A percentile compares a stretch with the other conserved stretches of the same genome.
Conservation (phyloP, 2,888 invertebrate species). For the Campoplex nolae region DNA sequence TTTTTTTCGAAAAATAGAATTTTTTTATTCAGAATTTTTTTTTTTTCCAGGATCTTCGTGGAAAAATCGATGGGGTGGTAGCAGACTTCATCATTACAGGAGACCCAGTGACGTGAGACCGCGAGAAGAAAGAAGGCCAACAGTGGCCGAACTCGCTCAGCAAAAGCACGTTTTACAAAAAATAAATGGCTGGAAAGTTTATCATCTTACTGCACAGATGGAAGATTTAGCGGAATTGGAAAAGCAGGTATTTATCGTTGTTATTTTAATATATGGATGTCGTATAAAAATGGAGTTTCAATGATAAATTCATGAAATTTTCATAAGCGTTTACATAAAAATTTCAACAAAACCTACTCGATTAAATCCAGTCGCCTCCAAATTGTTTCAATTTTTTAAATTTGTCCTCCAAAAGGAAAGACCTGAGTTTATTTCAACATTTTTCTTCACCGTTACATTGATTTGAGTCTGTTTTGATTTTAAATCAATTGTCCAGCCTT, state of each 20-base stretch:
- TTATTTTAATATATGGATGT: conserved; percentile 12
- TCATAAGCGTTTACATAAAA: not conserved
- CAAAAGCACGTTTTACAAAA: conserved; percentile 94
- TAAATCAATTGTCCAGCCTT: not conserved
- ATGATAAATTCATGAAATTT: not conserved
- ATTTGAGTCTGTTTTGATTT: not conserved
- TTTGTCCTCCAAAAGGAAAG: no score
- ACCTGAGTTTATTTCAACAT: no score
- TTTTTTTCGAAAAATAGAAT: not conserved
- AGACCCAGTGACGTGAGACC: conserved; percentile 92
- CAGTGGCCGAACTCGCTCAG: conserved; percentile 95
- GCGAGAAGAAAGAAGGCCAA: conserved; percentile 93
- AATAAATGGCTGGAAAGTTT: conserved; percentile 97
- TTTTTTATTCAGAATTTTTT: not conserved
- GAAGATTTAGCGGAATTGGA: conserved; percentile 90
- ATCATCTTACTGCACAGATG: conserved; percentile 96
- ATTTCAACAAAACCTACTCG: not conserved
- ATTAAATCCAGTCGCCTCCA: no score
- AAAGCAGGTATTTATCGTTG: conserved; percentile 77
- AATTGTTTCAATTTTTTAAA: no score
- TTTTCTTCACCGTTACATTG: not conserved
- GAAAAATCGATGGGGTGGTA: conserved; percentile 79
- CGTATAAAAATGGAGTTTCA: not conserved
- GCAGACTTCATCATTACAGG: conserved; percentile 81
- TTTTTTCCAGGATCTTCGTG: conserved; percentile 77